These are phyloP conservation scores for Arremon brunneinucha DNA, from an alignment of 2,797 vertebrate genomes.

Conservation along the genomic window DNA sequence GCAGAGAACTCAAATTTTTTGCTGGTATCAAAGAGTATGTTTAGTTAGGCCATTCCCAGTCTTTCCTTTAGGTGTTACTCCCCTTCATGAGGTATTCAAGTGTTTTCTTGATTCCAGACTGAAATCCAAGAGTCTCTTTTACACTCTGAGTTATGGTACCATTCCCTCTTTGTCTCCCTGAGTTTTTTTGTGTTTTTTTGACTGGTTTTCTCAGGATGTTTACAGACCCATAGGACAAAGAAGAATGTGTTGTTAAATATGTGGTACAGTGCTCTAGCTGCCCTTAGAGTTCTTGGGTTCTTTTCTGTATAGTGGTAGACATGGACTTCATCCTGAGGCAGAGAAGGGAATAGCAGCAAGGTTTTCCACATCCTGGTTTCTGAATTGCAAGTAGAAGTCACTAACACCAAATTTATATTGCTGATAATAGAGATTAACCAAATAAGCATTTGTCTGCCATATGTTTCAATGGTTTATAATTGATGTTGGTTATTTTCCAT, in stretches of 20 bases:
- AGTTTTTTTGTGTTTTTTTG: rapidly evolving
- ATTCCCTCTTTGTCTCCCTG: background rate
- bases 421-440: background rate
- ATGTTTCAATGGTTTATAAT: background rate
- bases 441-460: background rate
- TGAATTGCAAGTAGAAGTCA: background rate
- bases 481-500: background rate
- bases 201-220: background rate
- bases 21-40: background rate
- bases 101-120: background rate
- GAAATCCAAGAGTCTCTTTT: background rate
- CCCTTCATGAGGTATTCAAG: background rate
- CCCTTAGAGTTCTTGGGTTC: background rate
- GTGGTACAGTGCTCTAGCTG: background rate
- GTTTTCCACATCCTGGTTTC: background rate
- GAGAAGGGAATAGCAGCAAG: background rate
- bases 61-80: background rate
- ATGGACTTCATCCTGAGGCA: background rate
- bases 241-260: background rate
- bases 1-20: background rate
- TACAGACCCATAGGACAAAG: background rate
- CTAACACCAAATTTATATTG: background rate
- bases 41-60: background rate
- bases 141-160: background rate
- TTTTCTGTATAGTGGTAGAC: background rate